Conservation (phyloP, 2,888 invertebrate species). For the Ectemnius lituratus region DNA sequence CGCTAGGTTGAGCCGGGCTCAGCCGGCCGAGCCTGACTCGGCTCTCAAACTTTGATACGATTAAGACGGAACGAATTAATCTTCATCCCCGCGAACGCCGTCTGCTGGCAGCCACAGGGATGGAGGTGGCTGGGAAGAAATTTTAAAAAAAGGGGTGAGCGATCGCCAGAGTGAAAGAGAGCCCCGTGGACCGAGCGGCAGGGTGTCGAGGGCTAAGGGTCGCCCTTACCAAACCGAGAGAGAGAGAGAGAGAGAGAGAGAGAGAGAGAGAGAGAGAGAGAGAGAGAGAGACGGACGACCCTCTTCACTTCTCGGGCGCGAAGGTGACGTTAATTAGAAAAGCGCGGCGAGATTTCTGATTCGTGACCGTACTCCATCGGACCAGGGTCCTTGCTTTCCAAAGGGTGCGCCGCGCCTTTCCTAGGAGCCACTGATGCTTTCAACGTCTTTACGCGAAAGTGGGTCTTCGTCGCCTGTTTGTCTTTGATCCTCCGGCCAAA, state of each 20-base stretch:
- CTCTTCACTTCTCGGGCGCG: slow-evolving; percentile 58
- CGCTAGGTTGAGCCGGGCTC: slow-evolving; percentile 66
- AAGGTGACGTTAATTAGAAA: slow-evolving; percentile 74
- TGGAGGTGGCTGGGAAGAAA: slow-evolving; percentile 66
- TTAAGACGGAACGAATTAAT: slow-evolving; percentile 78
- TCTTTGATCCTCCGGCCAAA: too few relatives aligned
- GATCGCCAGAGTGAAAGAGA: slow-evolving; percentile 66
- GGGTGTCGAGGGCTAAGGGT: slow-evolving; percentile 59
- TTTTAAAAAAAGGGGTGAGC: slow-evolving; percentile 61
- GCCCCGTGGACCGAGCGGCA: slow-evolving; percentile 47
- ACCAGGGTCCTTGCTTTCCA: slow-evolving; percentile 16
- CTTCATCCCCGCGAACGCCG: slow-evolving; percentile 74
- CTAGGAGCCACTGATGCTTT: background rate
- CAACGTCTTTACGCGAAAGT: slow-evolving; percentile 2
- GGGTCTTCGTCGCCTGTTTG: too few relatives aligned
- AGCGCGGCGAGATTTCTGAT: slow-evolving; percentile 65
- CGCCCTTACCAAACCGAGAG: slow-evolving; percentile 44
- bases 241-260: too few relatives aligned
- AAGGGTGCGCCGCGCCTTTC: slow-evolving; percentile 2
- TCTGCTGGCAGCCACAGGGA: slow-evolving; percentile 66
- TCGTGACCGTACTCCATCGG: slow-evolving; percentile 43
- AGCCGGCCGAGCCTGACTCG: slow-evolving; percentile 67
- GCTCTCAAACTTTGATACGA: slow-evolving; percentile 78
- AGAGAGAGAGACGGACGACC: slow-evolving; percentile 25
- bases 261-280: too few relatives aligned